Conservation (phyloP, 2,888 invertebrate genomes). For the Strigamia crassipes region DNA sequence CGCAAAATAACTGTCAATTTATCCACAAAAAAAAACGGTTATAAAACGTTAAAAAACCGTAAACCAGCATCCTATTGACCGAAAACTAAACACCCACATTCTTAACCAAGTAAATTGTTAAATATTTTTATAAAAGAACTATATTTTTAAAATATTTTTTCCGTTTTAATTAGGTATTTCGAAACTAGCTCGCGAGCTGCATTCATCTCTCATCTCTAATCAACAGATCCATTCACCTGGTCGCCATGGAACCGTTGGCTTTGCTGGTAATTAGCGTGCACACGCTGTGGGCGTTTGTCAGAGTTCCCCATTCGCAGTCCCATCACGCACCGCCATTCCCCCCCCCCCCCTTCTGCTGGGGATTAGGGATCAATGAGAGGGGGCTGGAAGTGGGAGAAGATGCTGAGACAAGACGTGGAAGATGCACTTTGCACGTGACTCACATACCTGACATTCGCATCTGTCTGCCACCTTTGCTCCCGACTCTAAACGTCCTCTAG, state of each 20-base stretch:
- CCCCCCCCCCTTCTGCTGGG: not conserved
- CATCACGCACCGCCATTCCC: not conserved
- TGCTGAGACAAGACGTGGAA: slow-evolving; percentile 7
- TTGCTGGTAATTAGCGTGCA: slow-evolving; percentile 8
- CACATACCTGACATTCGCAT: not conserved
- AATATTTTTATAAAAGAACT: too few relatives aligned
- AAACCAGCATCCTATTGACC: too few relatives aligned
- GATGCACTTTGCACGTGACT: slow-evolving; percentile 18
- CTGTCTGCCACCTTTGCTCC: slow-evolving; percentile 1
- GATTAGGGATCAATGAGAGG: slow-evolving; percentile 17
- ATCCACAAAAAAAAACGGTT: too few relatives aligned
- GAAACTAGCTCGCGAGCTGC: not conserved
- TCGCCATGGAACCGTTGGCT: not conserved
- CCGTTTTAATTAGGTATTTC: too few relatives aligned
- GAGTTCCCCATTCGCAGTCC: not conserved
- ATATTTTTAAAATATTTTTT: too few relatives aligned
- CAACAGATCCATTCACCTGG: slow-evolving; percentile 10
- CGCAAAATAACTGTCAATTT: too few relatives aligned
- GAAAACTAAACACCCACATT: too few relatives aligned
- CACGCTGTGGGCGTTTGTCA: not conserved
- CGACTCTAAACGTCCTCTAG: not conserved
- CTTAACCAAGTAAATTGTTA: too few relatives aligned
- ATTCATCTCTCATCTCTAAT: not conserved
- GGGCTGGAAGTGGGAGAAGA: not conserved
- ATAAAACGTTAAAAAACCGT: too few relatives aligned